These are phyloP conservation scores for Electrona antarctica DNA, from an alignment of 2,113 vertebrate genomes.

Conservation along the genomic window DNA sequence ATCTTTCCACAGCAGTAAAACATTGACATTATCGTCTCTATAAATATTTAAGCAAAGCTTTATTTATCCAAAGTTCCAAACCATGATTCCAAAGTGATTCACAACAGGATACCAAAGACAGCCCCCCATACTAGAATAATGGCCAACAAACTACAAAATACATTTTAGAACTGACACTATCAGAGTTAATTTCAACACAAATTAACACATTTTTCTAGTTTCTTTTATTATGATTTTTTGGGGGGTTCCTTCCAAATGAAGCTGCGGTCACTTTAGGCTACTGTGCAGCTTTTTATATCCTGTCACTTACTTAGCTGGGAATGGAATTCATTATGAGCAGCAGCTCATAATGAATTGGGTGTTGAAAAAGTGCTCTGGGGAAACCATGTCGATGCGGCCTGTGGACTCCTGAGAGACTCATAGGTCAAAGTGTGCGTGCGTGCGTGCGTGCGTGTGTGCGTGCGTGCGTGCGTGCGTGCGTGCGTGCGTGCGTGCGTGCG, in stretches of 20 bases:
- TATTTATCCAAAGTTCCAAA: no score
- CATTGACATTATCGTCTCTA: neutral
- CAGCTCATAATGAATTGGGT: conserved; percentile 80
- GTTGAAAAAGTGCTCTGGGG: conserved; percentile 75
- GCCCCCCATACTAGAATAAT: no score
- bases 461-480: conserved; percentile 33
- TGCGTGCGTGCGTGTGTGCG: conserved; percentile 44
- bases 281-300: conserved; percentile 76
- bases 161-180: no score
- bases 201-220: no score
- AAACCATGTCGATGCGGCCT: conserved; percentile 67
- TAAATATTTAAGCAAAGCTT: neutral
- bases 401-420: conserved; percentile 57
- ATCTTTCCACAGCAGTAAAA: neutral
- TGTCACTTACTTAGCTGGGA: conserved; percentile 68
- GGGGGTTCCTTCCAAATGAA: no score
- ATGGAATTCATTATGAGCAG: conserved; percentile 51
- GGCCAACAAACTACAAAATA: no score
- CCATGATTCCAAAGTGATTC: no score
- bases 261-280: neutral
- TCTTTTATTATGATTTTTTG: no score
- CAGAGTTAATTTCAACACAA: no score
- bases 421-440: conserved; percentile 63
- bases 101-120: no score
- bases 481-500: neutral